These are phyloP conservation scores for Petrocephalus microphthalmus DNA, from an alignment of 2,113 vertebrate species.

Conservation along the genomic window DNA sequence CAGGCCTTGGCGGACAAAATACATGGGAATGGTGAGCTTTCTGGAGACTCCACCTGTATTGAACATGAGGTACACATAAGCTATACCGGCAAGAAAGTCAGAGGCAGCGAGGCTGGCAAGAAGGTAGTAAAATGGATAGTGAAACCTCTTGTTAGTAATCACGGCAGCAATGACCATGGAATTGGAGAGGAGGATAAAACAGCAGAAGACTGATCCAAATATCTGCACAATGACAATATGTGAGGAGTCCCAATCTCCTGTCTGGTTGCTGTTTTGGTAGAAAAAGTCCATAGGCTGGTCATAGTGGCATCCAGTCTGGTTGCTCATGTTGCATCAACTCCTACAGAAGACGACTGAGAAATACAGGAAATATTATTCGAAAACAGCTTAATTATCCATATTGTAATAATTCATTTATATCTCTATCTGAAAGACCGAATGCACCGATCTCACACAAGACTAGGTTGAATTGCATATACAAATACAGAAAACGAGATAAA, in stretches of 20 bases:
- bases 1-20: constrained; percentile 90
- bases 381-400: neutral
- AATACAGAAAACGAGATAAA: neutral
- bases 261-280: constrained; percentile 74
- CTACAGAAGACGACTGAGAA: constrained; percentile 45
- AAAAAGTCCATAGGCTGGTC: constrained; percentile 83
- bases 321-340: constrained; percentile 60
- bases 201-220: constrained; percentile 82
- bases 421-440: neutral
- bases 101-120: constrained; percentile 88
- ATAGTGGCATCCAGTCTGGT: constrained; percentile 76
- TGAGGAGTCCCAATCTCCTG: constrained; percentile 64
- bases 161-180: constrained; percentile 86
- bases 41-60: constrained; percentile 78
- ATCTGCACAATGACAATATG: constrained; percentile 73
- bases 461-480: neutral
- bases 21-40: constrained; percentile 72
- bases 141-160: constrained; percentile 86
- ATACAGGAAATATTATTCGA: neutral
- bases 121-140: constrained; percentile 94
- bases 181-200: constrained; percentile 92
- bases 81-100: constrained; percentile 91
- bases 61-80: constrained; percentile 94
- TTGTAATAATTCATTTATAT: neutral
- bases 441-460: neutral